Percentiles rank a stretch among this genome's conserved stretches.
These are phyloP conservation scores for Cheumatopsyche charites DNA, from an alignment of 1,140 invertebrate genomes.

Conservation along the genomic window DNA sequence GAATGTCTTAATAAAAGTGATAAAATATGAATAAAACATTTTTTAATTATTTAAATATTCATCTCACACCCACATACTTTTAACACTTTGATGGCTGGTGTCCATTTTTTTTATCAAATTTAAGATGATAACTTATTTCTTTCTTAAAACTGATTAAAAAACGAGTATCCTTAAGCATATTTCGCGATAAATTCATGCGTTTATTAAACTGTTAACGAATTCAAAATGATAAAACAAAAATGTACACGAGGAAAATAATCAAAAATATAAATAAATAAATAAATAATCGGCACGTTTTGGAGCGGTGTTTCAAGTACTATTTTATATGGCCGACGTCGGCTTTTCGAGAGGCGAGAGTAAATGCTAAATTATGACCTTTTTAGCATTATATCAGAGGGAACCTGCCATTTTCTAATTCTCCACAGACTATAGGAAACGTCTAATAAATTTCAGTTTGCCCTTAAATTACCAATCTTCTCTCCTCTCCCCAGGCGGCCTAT, in stretches of 20 bases:
- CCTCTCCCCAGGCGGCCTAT: slow-evolving; percentile 41
- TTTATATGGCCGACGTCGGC: slow-evolving; percentile 9
- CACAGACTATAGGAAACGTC: slow-evolving; percentile 47
- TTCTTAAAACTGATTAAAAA: too few species aligned
- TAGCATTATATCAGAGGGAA: slow-evolving; percentile 45
- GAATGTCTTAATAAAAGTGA: slow-evolving; percentile 49
- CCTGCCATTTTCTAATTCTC: slow-evolving; percentile 48
- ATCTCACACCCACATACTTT: too few species aligned
- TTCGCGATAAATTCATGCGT: too few species aligned
- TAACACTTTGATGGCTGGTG: too few species aligned
- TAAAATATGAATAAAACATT: slow-evolving; percentile 11
- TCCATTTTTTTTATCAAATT: too few species aligned
- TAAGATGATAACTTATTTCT: too few species aligned
- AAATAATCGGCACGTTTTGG: not conserved
- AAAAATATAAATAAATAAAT: not conserved
- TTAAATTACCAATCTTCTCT: slow-evolving; percentile 46
- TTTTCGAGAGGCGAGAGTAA: slow-evolving; percentile 35
- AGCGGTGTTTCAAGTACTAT: slow-evolving; percentile 20
- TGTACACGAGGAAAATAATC: too few species aligned
- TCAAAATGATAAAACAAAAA: too few species aligned
- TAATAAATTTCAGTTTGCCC: slow-evolving; percentile 49
- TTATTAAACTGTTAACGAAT: not conserved
- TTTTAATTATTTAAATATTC: not conserved
- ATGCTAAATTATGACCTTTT: slow-evolving; percentile 46
- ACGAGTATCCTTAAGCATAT: too few species aligned